These are phyloP conservation scores for Conistra vaccinii DNA, from an alignment of 2,888 invertebrate genomes.

Conservation along the genomic window DNA sequence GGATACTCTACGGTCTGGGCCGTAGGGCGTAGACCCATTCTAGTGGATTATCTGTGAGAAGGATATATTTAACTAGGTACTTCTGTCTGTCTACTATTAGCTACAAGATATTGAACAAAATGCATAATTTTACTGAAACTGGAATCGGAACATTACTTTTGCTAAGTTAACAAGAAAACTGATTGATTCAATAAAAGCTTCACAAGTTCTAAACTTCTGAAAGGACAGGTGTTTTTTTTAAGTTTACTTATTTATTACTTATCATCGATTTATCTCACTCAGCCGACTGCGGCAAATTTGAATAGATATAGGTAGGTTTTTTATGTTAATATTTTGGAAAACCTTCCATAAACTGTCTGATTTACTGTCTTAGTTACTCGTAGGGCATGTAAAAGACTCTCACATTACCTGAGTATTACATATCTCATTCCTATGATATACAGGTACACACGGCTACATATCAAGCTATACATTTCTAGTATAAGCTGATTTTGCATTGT, in stretches of 20 bases:
- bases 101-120: slow-evolving; percentile 13
- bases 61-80: slow-evolving; percentile 28
- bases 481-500: too few species aligned
- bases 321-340: background rate
- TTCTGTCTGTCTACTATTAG: slow-evolving; percentile 3
- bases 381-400: background rate
- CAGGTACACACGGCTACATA: too few species aligned
- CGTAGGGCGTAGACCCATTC: slow-evolving; percentile 31
- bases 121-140: slow-evolving; percentile 1
- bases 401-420: background rate
- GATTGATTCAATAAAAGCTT: background rate
- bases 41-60: slow-evolving; percentile 29
- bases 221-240: background rate
- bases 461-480: too few species aligned
- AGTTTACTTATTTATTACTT: background rate
- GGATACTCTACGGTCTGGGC: slow-evolving; percentile 36
- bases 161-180: background rate
- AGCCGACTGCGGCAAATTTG: too few species aligned
- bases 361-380: background rate
- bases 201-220: background rate
- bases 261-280: background rate
- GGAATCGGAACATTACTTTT: background rate
- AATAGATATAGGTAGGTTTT: too few species aligned
- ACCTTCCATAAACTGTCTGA: background rate
- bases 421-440: background rate